A percentile compares a stretch with the other conserved stretches of the same genome.
These are phyloP conservation scores for Meandrina meandrites DNA, from an alignment of 92 coral and sea anemone species.

Conservation along the genomic window DNA sequence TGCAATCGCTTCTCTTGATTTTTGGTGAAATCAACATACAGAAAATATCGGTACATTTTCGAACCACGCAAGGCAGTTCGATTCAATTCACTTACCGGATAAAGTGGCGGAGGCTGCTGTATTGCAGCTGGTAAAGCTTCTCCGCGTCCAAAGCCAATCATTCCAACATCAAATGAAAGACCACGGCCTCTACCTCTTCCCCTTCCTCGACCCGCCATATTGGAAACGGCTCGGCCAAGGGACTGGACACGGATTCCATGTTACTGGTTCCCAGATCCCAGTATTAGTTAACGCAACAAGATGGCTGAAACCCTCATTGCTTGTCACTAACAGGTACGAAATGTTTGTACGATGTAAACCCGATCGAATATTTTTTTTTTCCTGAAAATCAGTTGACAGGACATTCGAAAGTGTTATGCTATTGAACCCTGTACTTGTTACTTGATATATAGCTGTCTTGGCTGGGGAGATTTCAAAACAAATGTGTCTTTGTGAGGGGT, in stretches of 20 bases:
- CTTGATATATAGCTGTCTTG: too few species aligned
- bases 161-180: slow-evolving; percentile 83
- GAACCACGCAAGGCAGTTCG: background rate
- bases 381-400: background rate
- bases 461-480: too few species aligned
- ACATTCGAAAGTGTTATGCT: too few species aligned
- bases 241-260: slow-evolving; percentile 8
- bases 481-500: too few species aligned
- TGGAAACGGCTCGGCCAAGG: background rate
- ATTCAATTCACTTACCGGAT: slow-evolving; percentile 70
- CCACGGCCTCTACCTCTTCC: slow-evolving; percentile 93
- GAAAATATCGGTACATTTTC: background rate
- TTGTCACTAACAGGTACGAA: slow-evolving; percentile 75
- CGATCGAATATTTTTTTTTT: background rate
- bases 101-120: slow-evolving; percentile 91
- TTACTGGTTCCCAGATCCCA: background rate
- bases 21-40: too few species aligned
- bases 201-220: slow-evolving; percentile 98
- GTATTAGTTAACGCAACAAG: background rate
- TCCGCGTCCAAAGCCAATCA: slow-evolving; percentile 91
- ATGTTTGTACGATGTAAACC: background rate
- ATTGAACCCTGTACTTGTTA: background rate
- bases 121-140: slow-evolving; percentile 92
- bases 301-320: slow-evolving; percentile 60
- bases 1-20: too few species aligned